phyloP scores from a whole-genome alignment of 2,888 invertebrate genomes.

The Oscheius onirici region DNA sequence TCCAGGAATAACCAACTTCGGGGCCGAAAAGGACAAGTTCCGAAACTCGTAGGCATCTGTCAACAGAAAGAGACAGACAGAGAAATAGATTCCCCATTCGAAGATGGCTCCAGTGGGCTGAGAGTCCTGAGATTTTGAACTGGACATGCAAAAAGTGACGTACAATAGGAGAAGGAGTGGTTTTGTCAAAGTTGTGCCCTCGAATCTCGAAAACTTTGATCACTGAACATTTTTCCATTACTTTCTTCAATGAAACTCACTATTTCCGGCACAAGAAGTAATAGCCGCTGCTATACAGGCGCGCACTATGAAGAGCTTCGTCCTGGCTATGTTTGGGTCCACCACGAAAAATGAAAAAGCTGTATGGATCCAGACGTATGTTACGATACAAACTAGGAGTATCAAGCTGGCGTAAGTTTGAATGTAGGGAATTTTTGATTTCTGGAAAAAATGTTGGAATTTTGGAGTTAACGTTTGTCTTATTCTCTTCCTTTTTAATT shows the following conservation, averaged over 20 bases:
- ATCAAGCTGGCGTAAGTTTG: constrained; percentile 27
- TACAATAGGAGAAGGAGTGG: constrained; percentile 31
- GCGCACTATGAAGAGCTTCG: constrained; percentile 10
- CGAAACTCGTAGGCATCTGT: constrained; percentile 36
- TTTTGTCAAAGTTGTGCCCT: constrained; percentile 33
- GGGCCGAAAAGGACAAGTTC: constrained; percentile 20
- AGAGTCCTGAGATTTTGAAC: constrained; percentile 13
- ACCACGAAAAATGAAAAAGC: constrained; percentile 24
- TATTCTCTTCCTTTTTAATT: too few relatives aligned
- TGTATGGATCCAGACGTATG: constrained; percentile 32
- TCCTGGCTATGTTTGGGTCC: constrained; percentile 26
- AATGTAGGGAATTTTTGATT: constrained; percentile 25
- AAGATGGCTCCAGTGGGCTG: constrained; percentile 21
- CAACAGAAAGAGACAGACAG: constrained; percentile 28
- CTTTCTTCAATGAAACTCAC: constrained; percentile 9
- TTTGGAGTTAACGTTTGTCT: too few relatives aligned
- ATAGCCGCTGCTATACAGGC: constrained; percentile 21
- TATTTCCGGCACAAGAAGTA: constrained; percentile 27
- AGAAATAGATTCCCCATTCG: constrained; percentile 34
- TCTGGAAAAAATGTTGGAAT: constrained; percentile 1
- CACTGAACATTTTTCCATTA: constrained; percentile 15
- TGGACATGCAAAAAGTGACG: background rate
- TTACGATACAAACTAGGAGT: constrained; percentile 20
- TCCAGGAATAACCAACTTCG: constrained; percentile 33
- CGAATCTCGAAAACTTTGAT: constrained; percentile 30